Conservation (phyloP, 2,113 vertebrate species). For the Pionites leucogaster region DNA sequence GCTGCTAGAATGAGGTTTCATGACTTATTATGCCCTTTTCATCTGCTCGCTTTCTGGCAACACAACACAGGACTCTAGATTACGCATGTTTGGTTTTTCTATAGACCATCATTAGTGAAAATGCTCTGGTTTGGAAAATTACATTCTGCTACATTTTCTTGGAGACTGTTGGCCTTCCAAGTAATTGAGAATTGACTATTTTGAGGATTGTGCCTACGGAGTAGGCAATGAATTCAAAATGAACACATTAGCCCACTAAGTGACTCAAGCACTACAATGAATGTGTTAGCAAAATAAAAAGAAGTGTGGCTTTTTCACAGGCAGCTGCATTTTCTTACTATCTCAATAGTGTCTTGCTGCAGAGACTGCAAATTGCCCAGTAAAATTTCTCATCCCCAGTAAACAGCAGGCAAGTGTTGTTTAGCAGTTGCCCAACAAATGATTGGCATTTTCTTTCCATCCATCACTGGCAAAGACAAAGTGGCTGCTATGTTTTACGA, state of each 20-base stretch:
- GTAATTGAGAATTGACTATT: slow-evolving; percentile 17
- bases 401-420: background rate
- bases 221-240: background rate
- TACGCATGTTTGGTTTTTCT: background rate
- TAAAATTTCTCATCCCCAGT: background rate
- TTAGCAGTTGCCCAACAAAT: background rate
- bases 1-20: background rate
- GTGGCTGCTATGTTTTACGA: background rate
- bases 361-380: background rate
- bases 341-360: background rate
- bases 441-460: background rate
- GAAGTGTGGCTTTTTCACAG: background rate
- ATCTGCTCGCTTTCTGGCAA: background rate
- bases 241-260: background rate
- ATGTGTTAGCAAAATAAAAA: slow-evolving; percentile 14
- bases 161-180: background rate
- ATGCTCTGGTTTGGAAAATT: slow-evolving; percentile 33
- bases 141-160: background rate
- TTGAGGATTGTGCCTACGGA: background rate
- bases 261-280: background rate
- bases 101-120: background rate
- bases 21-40: background rate
- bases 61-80: background rate
- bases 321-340: background rate
- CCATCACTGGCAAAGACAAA: background rate